These are phyloP conservation scores for Proteles cristata DNA, from an alignment of 2,113 vertebrate genomes.

Conservation along the genomic window DNA sequence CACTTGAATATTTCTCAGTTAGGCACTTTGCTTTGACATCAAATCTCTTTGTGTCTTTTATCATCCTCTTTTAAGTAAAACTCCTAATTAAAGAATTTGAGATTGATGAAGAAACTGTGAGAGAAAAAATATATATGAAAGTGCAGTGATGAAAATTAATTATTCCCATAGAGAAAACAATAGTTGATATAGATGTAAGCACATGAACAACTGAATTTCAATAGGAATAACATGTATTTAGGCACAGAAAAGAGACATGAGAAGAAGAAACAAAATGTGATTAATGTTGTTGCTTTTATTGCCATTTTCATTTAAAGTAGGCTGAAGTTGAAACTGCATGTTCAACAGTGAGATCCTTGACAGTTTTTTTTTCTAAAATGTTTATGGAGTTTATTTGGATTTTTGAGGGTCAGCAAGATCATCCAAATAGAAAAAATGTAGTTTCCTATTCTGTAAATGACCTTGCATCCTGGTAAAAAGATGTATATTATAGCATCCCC, in stretches of 20 bases:
- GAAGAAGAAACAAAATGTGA: conserved; percentile 12
- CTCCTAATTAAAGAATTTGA: conserved; percentile 17
- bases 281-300: not conserved
- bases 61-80: conserved; percentile 36
- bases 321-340: not conserved
- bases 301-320: not conserved
- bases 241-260: not conserved
- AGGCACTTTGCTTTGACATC: conserved; percentile 46
- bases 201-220: not conserved
- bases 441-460: not conserved
- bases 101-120: conserved; percentile 18
- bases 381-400: not conserved
- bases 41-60: conserved; percentile 22
- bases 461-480: not conserved
- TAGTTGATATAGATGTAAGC: not conserved
- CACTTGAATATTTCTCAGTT: not conserved
- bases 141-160: conserved; percentile 23
- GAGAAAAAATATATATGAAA: conserved; percentile 21
- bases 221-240: not conserved
- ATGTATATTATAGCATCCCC: not conserved
- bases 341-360: not conserved
- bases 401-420: not conserved
- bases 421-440: not conserved
- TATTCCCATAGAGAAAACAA: conserved; percentile 56
- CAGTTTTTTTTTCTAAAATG: not conserved